Evolutionary conservation across 1,140 invertebrate genomes (phyloP).

Genomic region (Neoseiulus cucumeris): DNA sequence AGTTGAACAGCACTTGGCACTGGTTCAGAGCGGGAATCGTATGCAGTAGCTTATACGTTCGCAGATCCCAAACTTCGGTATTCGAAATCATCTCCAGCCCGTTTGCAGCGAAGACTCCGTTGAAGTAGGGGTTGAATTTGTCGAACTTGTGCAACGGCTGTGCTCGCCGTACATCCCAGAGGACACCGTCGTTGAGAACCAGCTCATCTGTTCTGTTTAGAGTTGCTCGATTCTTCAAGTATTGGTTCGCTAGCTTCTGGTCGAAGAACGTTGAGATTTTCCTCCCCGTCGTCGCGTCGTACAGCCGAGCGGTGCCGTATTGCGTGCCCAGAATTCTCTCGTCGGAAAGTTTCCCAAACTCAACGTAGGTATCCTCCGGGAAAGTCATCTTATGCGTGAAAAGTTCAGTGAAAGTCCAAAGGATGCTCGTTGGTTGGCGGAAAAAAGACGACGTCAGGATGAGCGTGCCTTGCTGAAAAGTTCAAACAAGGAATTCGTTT

Average conservation of each 20-base stretch:
- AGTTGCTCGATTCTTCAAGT: slow-evolving; percentile 77
- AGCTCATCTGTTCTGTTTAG: slow-evolving; percentile 84
- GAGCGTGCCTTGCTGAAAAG: slow-evolving; percentile 43
- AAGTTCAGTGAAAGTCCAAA: slow-evolving; percentile 41
- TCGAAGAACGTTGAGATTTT: slow-evolving; percentile 46
- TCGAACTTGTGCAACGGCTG: slow-evolving; percentile 78
- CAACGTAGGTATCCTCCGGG: slow-evolving; percentile 64
- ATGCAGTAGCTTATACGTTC: slow-evolving; percentile 77
- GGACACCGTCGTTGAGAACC: slow-evolving; percentile 78
- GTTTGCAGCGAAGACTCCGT: slow-evolving; percentile 91
- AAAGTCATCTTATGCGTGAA: slow-evolving; percentile 28
- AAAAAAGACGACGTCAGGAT: slow-evolving; percentile 66
- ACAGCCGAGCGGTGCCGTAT: slow-evolving; percentile 41
- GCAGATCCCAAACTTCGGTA: slow-evolving; percentile 81
- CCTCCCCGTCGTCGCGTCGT: slow-evolving; percentile 63
- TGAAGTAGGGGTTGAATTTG: slow-evolving; percentile 81
- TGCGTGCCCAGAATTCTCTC: slow-evolving; percentile 49
- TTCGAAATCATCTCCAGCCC: slow-evolving; percentile 73
- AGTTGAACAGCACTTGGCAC: slow-evolving; percentile 40
- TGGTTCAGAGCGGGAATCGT: slow-evolving; percentile 81
- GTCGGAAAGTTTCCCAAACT: slow-evolving; percentile 68
- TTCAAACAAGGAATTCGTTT: slow-evolving; percentile 23
- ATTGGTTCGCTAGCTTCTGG: slow-evolving; percentile 65
- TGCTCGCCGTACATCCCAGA: slow-evolving; percentile 72
- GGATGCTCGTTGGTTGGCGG: slow-evolving; percentile 44